These are phyloP conservation scores for Sebastes schlegelii DNA, from an alignment of 2,113 vertebrate genomes.

Conservation along the genomic window DNA sequence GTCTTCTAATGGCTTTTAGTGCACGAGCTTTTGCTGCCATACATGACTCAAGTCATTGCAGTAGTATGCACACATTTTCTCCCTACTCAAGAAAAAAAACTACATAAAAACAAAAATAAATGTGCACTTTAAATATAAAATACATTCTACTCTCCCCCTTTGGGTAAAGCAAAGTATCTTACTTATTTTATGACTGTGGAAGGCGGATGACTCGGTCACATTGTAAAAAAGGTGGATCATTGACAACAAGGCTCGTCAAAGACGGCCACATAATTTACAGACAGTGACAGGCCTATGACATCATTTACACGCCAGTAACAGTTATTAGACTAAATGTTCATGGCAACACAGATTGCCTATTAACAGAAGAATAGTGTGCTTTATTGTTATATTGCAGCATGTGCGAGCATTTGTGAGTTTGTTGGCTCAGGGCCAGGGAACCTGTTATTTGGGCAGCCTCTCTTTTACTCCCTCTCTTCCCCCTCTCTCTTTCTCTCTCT, in stretches of 20 bases:
- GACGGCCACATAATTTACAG: slow-evolving; percentile 61
- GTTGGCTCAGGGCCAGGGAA: slow-evolving; percentile 73
- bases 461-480: neutral
- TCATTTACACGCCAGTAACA: slow-evolving; percentile 78
- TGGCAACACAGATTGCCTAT: slow-evolving; percentile 79
- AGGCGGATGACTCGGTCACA: slow-evolving; percentile 14
- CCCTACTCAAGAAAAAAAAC: neutral
- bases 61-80: neutral
- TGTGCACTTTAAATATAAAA: slow-evolving; percentile 10
- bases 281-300: slow-evolving; percentile 75
- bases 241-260: slow-evolving; percentile 60
- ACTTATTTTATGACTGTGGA: slow-evolving; percentile 15
- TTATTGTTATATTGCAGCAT: slow-evolving; percentile 78
- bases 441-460: slow-evolving; percentile 74
- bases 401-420: slow-evolving; percentile 77
- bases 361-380: slow-evolving; percentile 73
- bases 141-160: neutral
- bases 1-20: slow-evolving; percentile 44
- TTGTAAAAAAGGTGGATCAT: slow-evolving; percentile 62
- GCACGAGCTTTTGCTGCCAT: slow-evolving; percentile 12
- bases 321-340: slow-evolving; percentile 79
- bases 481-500: neutral
- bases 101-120: slow-evolving; percentile 9
- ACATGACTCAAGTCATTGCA: slow-evolving; percentile 11
- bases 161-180: slow-evolving; percentile 8